These are phyloP conservation scores for Morone chrysops DNA, from an alignment of 2,113 vertebrate genomes.

Conservation along the genomic window DNA sequence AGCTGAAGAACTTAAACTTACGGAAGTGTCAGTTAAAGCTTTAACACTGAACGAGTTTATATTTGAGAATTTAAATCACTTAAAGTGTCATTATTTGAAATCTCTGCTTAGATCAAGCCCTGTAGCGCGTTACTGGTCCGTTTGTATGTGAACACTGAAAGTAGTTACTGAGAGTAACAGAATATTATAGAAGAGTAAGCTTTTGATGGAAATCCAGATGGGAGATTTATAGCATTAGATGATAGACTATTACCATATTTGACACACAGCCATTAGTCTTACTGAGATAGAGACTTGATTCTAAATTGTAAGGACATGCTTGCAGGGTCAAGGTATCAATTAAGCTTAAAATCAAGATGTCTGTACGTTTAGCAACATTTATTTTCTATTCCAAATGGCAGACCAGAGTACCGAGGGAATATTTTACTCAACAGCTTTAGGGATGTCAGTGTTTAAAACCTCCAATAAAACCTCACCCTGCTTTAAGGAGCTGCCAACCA, in stretches of 20 bases:
- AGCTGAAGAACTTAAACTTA: not conserved
- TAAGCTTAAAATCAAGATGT: not conserved
- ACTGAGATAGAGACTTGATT: slow-evolving; percentile 4
- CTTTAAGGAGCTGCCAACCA: not conserved
- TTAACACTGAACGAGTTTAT: not conserved
- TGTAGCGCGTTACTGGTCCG: not conserved
- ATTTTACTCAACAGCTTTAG: not conserved
- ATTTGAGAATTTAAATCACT: not conserved
- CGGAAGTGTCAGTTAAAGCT: not conserved
- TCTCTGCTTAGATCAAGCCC: too few relatives aligned
- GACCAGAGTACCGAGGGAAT: not conserved
- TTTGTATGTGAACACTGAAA: not conserved
- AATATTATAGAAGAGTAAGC: not conserved
- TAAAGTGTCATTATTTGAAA: not conserved
- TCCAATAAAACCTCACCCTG: not conserved
- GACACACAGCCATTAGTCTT: slow-evolving; percentile 15
- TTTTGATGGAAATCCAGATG: slow-evolving; percentile 9
- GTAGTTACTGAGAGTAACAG: not conserved
- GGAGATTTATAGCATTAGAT: slow-evolving; percentile 2
- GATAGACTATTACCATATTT: not conserved
- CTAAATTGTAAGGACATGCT: not conserved
- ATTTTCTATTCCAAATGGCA: not conserved
- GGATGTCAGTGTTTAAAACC: slow-evolving; percentile 3
- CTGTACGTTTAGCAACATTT: not conserved
- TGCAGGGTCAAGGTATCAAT: not conserved